Evolutionary conservation across 2,888 invertebrate species (phyloP), one percentile per base, ranked within the genome.

Genomic region (Troides aeacus): DNA sequence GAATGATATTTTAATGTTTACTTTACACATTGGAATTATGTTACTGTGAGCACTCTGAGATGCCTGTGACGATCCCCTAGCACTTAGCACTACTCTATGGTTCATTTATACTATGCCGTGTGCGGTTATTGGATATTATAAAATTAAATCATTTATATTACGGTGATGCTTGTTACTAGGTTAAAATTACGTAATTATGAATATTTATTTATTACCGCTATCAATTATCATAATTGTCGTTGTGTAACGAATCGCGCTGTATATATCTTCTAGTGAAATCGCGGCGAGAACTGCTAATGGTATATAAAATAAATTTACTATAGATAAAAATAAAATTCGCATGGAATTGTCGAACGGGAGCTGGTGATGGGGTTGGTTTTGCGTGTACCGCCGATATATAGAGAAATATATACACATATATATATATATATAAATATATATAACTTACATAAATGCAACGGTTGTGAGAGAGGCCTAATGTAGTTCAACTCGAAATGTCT

Each of bases 381-480:
- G 66, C 66, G 71, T 61, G 71, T 72, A 69, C 30, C 30, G 30
- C 68, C 66, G 69, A 62, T 71, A 58, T 63, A 68, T 46, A 62
- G 7, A 64, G 57, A 64, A 71, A 72, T 66, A 71, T 70, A 67
- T 64, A 66, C 4, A 24, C 4, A 24, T 24, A 24, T 30, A 30
- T 21, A 21, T 21, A 30, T 30, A 69, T 59, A 69, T 56, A 61
- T 60, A 68, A 71, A 67, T 69, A 64, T 70, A 69, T 50, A 64
- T 69, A 69, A 71, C 70, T 71, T 64, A 74, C 21, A 70, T 71
- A 71, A 69, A 81, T 79, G 89, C 86, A 81, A 87, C 84, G 92
- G 92, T 92, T 92, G 92, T 92, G 92, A 92, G 85, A 85, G 89
- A 88, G 90, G 92, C 92, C 92, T 92, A 91, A 86, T 73, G 84